phyloP scores from a whole-genome alignment of 2,888 invertebrate species.

The Griposia aprilina region DNA sequence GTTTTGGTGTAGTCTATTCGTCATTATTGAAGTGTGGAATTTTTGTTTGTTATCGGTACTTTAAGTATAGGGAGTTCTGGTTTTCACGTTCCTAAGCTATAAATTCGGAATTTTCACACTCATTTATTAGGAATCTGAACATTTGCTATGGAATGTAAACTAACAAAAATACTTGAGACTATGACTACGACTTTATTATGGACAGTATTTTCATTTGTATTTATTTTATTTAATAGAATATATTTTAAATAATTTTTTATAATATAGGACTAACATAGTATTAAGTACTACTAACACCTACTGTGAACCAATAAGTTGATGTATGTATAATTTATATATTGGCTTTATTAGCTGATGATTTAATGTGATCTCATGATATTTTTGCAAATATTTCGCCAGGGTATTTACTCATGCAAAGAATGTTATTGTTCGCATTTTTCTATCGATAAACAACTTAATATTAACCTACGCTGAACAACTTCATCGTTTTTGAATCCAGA shows the following conservation, averaged over 20 bases:
- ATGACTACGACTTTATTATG: no score
- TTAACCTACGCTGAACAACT: no score
- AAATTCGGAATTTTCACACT: constrained; percentile 8
- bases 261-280: not conserved
- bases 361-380: no score
- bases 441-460: no score
- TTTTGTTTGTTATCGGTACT: not conserved
- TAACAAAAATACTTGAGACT: not conserved
- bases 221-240: no score
- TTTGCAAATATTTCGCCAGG: no score
- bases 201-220: no score
- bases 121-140: not conserved
- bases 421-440: no score
- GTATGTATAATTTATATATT: no score
- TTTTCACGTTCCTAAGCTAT: not conserved
- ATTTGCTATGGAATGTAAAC: not conserved
- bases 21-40: not conserved
- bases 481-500: not conserved
- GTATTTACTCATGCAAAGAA: no score
- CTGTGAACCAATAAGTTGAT: not conserved
- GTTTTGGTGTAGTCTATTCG: not conserved
- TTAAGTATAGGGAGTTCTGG: not conserved
- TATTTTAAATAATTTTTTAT: no score
- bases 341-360: no score
- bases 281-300: not conserved